A percentile compares a stretch with the other conserved stretches of the same genome.
Conservation (phyloP, 2,888 invertebrate species). For the Electrophaes corylata region DNA sequence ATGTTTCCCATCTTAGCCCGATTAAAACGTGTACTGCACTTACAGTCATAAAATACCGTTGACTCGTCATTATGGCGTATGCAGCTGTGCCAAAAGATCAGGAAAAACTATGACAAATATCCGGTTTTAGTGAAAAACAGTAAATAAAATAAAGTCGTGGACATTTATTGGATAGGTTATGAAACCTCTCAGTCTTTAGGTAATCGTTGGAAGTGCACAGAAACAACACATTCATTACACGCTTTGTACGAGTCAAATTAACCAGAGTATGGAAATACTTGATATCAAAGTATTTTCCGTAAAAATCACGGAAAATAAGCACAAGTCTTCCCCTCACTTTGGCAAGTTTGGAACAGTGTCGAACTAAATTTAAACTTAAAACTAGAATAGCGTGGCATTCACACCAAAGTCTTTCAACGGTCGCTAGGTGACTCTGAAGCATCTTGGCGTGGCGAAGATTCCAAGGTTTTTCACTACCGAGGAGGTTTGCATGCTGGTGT, state of each 20-base stretch:
- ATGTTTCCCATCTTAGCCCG: no score
- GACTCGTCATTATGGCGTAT: no score
- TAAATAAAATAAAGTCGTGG: conserved; percentile 22
- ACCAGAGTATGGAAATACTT: conserved; percentile 10
- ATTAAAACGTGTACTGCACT: no score
- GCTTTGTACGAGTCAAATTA: conserved; percentile 57
- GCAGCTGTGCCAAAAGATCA: neutral
- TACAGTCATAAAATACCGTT: no score
- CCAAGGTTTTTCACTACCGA: conserved; percentile 74
- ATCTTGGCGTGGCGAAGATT: conserved; percentile 52
- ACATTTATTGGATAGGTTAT: conserved; percentile 32
- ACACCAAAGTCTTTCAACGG: conserved; percentile 56
- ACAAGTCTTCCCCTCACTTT: neutral
- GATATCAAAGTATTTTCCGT: neutral
- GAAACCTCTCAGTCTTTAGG: conserved; percentile 42
- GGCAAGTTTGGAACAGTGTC: conserved; percentile 3
- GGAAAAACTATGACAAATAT: conserved; percentile 7
- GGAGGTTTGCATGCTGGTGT: conserved; percentile 47
- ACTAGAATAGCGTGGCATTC: conserved; percentile 36
- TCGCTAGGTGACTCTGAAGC: conserved; percentile 51
- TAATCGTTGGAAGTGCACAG: conserved; percentile 42
- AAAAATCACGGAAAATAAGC: neutral
- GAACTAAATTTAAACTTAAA: conserved; percentile 13
- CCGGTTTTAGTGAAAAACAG: neutral
- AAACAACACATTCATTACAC: conserved; percentile 16